Percentiles rank a stretch among this genome's conserved stretches.
Conservation (phyloP, 2,113 vertebrate genomes). For the Mus spicilegus region DNA sequence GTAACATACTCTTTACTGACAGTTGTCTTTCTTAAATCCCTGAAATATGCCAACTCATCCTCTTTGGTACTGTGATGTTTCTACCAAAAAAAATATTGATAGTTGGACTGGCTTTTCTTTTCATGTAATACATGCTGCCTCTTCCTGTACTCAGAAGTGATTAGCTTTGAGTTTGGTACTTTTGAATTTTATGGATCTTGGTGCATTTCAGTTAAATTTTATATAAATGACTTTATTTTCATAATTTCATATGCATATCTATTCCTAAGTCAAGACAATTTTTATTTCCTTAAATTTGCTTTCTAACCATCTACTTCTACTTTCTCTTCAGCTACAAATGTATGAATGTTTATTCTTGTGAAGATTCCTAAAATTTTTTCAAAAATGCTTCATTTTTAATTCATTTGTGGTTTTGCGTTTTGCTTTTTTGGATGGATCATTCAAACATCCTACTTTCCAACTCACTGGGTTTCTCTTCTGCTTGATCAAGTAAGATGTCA, state of each 20-base stretch:
- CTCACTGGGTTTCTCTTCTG: neutral
- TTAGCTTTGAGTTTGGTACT: neutral
- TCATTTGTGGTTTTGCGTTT: neutral
- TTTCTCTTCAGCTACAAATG: neutral
- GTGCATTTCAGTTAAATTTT: neutral
- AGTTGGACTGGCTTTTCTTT: neutral
- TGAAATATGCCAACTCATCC: neutral
- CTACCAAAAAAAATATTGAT: neutral
- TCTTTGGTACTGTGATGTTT: neutral
- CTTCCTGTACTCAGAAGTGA: neutral
- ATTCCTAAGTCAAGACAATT: neutral
- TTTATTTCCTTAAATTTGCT: neutral
- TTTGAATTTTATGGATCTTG: neutral
- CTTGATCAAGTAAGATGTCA: neutral
- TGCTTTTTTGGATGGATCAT: neutral
- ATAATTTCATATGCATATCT: neutral
- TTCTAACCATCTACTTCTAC: neutral
- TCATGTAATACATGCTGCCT: neutral
- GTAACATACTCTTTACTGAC: neutral
- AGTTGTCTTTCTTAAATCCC: neutral
- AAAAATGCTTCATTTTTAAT: neutral
- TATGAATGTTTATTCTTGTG: neutral
- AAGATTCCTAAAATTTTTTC: neutral
- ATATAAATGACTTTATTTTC: neutral
- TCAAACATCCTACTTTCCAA: neutral